Base-by-base conservation (phyloP, 2,113 vertebrate species). In the Onychostoma macrolepis region DNA sequence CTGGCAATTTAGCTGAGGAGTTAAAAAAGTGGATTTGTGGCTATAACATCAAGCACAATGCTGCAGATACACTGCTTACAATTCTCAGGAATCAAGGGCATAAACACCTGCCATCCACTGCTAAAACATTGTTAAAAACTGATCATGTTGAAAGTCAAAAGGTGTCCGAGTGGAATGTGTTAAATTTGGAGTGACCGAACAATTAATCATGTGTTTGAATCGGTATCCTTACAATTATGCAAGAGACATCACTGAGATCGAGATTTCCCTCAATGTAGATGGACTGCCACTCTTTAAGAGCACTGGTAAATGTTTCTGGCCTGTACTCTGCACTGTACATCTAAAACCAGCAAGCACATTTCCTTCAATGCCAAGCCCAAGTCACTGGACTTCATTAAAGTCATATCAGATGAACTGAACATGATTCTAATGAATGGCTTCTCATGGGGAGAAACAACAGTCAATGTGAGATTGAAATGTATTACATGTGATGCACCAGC, bases 31-130 rank as follows among this genome's bases (percentile, higher is more conserved):
- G 71, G 71, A 74, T 74, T 4, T 12, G 3, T 74, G 19, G 6
- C 1, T 74, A 41, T 74, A 74, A 74, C 36, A 41, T 74, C 36
- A 74, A 74, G 21, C 36, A 41, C 71, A 74, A 74, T 74, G 71
- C 36, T 74, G 71, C 71, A 41, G 71, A 41, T 8, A 19, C 33
- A 72, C 69, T 72, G 33, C 69, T 72, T 21, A 13, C 41, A 72
- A 72, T 72, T 72, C 69, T 72, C 19, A 72, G 69, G 33, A 7
- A 21, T 24, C 69, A 67, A 67, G n/a, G 26, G n/a, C 63, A 67
- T 67, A 13, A 67, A 67, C n/a, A 48, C 43, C 43, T 45, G 43
- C 43, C 43, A 45, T 36, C 36, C 36, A 36, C 36, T 36, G 36
- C 36, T 36, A 36, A 36, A 36, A 36, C 36, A 36, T 36, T 36